phyloP scores from a whole-genome alignment of 2,113 vertebrate genomes.

The Illadopsis cleaveri region DNA sequence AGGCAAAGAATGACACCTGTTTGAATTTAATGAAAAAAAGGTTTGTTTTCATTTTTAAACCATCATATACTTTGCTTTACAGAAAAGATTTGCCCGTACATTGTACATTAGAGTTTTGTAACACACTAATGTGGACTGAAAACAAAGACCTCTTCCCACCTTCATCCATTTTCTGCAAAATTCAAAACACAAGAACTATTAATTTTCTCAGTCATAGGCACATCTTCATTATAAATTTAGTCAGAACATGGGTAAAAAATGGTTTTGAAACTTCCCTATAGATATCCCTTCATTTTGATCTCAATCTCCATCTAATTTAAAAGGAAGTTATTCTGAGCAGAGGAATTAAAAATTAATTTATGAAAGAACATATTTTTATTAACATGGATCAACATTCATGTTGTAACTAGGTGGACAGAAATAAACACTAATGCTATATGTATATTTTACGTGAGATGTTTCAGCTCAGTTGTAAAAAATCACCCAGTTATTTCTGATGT shows the following conservation, averaged over 20 bases:
- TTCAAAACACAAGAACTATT: not conserved
- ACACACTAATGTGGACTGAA: not conserved
- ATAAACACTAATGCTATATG: not conserved
- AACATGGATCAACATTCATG: not conserved
- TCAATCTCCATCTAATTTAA: not conserved
- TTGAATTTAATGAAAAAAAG: not conserved
- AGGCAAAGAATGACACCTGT: not conserved
- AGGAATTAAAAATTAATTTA: not conserved
- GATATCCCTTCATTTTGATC: not conserved
- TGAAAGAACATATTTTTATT: not conserved
- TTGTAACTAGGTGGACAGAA: not conserved
- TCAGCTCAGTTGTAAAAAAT: not conserved
- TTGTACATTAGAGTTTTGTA: not conserved
- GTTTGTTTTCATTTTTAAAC: not conserved
- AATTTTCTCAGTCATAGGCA: fast-evolving
- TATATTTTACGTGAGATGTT: not conserved
- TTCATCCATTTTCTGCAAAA: not conserved
- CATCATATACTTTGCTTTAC: not conserved
- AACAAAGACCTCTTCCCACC: not conserved
- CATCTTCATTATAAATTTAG: not conserved
- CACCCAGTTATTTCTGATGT: not conserved
- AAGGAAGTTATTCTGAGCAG: not conserved
- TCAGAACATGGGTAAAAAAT: not conserved
- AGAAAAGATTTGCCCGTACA: not conserved
- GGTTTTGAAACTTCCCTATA: not conserved